Evolutionary conservation across 2,888 invertebrate species (phyloP), one percentile per base, ranked within the genome.

Genomic region (Cheilosia variabilis): DNA sequence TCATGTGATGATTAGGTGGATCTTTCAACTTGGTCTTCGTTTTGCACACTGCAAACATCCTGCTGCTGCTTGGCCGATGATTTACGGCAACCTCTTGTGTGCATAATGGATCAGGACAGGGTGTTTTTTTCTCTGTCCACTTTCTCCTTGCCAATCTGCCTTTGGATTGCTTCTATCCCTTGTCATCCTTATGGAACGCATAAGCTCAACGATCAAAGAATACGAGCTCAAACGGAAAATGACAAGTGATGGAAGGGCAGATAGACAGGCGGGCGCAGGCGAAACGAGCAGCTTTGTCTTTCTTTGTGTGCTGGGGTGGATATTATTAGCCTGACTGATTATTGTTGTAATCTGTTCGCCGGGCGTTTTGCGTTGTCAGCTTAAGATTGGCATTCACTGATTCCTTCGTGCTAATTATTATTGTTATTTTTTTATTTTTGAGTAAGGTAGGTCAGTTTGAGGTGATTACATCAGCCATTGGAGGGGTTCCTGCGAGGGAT

Each of bases 61-160:
- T 58, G 58, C 17, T 27, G 15, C 50, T 73, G 65, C 52, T 37
- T 58, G 65, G 66, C 60, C 50, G 58, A 83, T 83, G 78, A 78
- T 83, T 83, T 73, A 83, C 78, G 78, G 52, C 68, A 78, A 73
- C 73, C 69, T 83, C 47, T 68, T 69, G 73, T 79, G 73, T 84
- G 68, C 63, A 79, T 79, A 79, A 79, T 75, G 73, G 73, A 78
- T 78, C 62, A 66, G 69, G 62, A 68, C 58, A 45, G 22, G 58
- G 24, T 4, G 22, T 60, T 50, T 31, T 69, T 65, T 24, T 43
- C 37, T 58, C 17, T 41, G 37, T 19, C 41, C 41, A 60, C 24
- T 50, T 41, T 34, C 4, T 53, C 15, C 43, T 17, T 41, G 50
- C 24, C 50, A 6, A 34, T 63, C 55, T 55, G 31, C 37, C 24